phyloP scores from a whole-genome alignment of 1,140 invertebrate species.

The Elymnias hypermnestra region DNA sequence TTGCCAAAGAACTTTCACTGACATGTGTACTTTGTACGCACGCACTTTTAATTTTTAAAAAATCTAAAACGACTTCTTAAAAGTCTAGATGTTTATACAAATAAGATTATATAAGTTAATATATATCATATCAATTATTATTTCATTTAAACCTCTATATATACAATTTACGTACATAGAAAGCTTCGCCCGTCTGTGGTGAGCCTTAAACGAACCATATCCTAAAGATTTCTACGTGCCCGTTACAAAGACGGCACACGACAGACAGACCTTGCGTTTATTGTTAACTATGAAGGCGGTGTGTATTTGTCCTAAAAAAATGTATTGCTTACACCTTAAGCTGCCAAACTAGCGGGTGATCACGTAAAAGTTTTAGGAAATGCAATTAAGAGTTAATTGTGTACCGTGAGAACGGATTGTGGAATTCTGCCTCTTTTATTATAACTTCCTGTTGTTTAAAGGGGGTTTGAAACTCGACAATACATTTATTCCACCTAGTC shows the following conservation, averaged over 20 bases:
- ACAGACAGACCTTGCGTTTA: slow-evolving; percentile 42
- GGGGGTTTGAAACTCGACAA: slow-evolving; percentile 6
- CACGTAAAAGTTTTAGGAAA: slow-evolving; percentile 62
- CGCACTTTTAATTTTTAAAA: too few species aligned
- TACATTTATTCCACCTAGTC: background rate
- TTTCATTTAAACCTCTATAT: too few species aligned
- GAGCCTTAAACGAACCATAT: slow-evolving; percentile 46
- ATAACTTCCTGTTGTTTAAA: slow-evolving; percentile 40
- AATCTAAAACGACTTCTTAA: too few species aligned
- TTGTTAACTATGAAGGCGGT: slow-evolving; percentile 45
- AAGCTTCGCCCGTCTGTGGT: background rate
- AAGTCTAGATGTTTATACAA: too few species aligned
- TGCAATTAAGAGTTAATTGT: slow-evolving; percentile 56
- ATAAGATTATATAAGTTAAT: too few species aligned
- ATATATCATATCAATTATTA: too few species aligned
- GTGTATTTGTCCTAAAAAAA: slow-evolving; percentile 31
- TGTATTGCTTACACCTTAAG: slow-evolving; percentile 50
- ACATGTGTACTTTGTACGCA: too few species aligned
- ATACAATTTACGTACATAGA: too few species aligned
- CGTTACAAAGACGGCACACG: slow-evolving; percentile 50
- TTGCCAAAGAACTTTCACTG: too few species aligned
- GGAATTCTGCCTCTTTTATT: slow-evolving; percentile 32
- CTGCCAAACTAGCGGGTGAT: slow-evolving; percentile 55
- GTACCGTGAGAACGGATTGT: slow-evolving; percentile 53
- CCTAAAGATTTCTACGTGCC: slow-evolving; percentile 56